Percentiles rank a stretch among this genome's conserved stretches.
Evolutionary conservation across 2,797 vertebrate genomes (phyloP).

Genomic region (Neostethus bicornis): DNA sequence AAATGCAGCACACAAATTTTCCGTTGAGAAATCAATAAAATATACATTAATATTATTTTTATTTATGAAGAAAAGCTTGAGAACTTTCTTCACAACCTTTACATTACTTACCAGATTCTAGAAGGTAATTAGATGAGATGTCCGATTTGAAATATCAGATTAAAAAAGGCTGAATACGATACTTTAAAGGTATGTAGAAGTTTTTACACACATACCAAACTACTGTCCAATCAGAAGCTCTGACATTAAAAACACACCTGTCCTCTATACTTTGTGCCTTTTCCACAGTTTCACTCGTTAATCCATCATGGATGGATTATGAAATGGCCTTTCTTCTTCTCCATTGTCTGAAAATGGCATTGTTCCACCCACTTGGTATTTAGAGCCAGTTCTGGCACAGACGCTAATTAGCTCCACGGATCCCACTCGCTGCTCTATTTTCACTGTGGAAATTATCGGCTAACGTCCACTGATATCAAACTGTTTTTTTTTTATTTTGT

Average conservation of each 20-base stretch:
- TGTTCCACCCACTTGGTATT: slow-evolving; percentile 63
- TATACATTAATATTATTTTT: too few relatives aligned
- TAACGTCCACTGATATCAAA: slow-evolving; percentile 32
- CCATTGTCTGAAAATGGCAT: slow-evolving; percentile 46
- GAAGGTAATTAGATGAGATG: too few relatives aligned
- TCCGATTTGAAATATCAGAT: too few relatives aligned
- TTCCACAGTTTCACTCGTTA: slow-evolving; percentile 47
- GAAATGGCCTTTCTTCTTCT: slow-evolving; percentile 48
- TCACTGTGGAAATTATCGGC: slow-evolving; percentile 53
- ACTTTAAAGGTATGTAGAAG: not conserved
- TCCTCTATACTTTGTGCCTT: slow-evolving; percentile 27
- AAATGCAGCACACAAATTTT: too few relatives aligned
- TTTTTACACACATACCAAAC: slow-evolving; percentile 19
- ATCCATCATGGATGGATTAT: slow-evolving; percentile 29
- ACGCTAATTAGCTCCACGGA: slow-evolving; percentile 62
- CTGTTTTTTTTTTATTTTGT: slow-evolving; percentile 18
- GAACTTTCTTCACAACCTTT: too few relatives aligned
- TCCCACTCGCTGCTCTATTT: slow-evolving; percentile 56
- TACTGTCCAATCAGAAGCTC: slow-evolving; percentile 11
- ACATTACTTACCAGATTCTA: too few relatives aligned
- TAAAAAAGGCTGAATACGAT: too few relatives aligned
- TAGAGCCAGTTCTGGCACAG: slow-evolving; percentile 51
- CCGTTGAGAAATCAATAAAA: too few relatives aligned
- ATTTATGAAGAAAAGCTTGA: too few relatives aligned
- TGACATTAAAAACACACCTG: not conserved